Evolutionary conservation across 2,888 invertebrate species (phyloP), one percentile per base, ranked within the genome.

Genomic region (Lypha dubia): DNA sequence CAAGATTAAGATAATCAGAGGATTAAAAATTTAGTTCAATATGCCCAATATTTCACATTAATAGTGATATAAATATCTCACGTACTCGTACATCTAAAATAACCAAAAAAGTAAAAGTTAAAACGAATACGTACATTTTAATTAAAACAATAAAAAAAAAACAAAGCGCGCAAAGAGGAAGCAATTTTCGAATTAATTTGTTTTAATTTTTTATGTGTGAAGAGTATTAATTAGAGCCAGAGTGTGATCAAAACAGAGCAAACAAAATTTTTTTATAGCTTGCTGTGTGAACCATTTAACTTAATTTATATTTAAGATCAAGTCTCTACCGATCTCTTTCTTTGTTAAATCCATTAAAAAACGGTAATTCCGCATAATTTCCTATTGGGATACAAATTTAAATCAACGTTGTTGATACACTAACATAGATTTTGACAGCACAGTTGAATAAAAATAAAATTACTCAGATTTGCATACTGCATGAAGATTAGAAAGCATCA

Each of bases 311-410:
- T 65, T 70, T 71, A n/a, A 49, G 70, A 71, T 65, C 63, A 38
- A n/a, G 44, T 56, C 58, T 28, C 3, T 28, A 5, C 5, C 28
- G 2, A 2, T 79, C 60, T 60, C 49, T 73, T 51, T 62, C 35
- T 46, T 63, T 63, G 17, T 56, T 46, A 44, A 62, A 70, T 15
- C 41, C 24, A 70, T 1, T n/a, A 56, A 56, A 38, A 53, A 32
- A 35, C 68, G n/a, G n/a, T n/a, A 80, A 58, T 84, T 76, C 73
- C 76, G 73, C 73, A 73, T 74, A 68, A 84, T 77, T 81, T 84
- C 80, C 84, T 77, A 77, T 71, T 68, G 79, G 51, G n/a, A n/a
- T n/a, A n/a, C n/a, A n/a, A n/a, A 1, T 51, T 75, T 51, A 70
- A 20, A 51, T 22, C 38, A 46, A 70, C 28, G 63, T 32, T 84